Evolutionary conservation across 2,888 invertebrate species (phyloP).

Genomic region (Melieria picta): DNA sequence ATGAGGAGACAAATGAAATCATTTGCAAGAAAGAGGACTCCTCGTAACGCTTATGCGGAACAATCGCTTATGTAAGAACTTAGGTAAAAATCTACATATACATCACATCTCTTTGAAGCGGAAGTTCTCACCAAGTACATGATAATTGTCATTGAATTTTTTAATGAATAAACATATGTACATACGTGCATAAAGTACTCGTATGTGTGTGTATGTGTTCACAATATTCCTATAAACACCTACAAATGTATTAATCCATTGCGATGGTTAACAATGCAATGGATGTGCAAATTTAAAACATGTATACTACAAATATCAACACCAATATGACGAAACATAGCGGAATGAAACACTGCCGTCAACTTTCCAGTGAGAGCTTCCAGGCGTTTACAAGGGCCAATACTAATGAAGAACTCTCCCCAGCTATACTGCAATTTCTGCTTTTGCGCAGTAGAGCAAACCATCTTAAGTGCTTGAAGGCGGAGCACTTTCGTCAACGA

Average conservation of each 20-base stretch:
- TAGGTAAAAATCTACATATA: too few relatives aligned
- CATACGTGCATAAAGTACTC: too few relatives aligned
- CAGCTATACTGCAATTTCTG: not conserved
- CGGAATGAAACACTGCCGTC: not conserved
- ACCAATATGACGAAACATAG: not conserved
- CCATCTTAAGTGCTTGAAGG: not conserved
- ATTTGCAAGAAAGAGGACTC: too few relatives aligned
- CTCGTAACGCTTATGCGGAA: too few relatives aligned
- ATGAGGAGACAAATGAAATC: too few relatives aligned
- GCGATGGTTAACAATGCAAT: too few relatives aligned
- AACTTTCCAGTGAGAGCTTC: not conserved
- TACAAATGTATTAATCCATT: not conserved
- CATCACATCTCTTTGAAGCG: too few relatives aligned
- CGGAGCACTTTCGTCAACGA: not conserved
- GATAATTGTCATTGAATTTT: too few relatives aligned
- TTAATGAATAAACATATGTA: too few relatives aligned
- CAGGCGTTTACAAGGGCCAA: not conserved
- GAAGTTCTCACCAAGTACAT: too few relatives aligned
- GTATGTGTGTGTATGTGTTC: not conserved
- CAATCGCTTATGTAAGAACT: too few relatives aligned
- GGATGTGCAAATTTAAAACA: not conserved
- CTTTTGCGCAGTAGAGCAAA: slow-evolving; percentile 5
- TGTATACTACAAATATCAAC: not conserved
- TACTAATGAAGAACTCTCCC: too few relatives aligned
- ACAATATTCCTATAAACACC: not conserved